phyloP scores from a whole-genome alignment of 2,113 vertebrate genomes.

The Coptodon rendalli region DNA sequence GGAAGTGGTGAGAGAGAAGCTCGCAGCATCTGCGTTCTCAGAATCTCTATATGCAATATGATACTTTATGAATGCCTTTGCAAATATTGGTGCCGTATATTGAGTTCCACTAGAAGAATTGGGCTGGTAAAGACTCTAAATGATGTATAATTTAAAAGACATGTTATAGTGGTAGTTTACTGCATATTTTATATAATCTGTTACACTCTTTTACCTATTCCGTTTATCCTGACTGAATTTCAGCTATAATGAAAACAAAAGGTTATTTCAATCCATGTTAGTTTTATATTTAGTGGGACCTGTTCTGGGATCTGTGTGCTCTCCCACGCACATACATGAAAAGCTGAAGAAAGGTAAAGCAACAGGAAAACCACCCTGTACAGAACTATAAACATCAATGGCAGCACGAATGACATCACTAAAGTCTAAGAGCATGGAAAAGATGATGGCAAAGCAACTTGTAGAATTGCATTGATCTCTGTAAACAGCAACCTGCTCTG shows the following conservation, averaged over 20 bases:
- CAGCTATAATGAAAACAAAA: not conserved
- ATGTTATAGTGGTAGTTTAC: not conserved
- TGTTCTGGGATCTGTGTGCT: not conserved
- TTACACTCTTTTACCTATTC: not conserved
- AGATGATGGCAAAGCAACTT: not conserved
- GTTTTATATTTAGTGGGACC: not conserved
- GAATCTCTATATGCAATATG: not conserved
- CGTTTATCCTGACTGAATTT: accelerated
- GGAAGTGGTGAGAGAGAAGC: not conserved
- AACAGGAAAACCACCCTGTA: not conserved
- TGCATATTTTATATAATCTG: not conserved
- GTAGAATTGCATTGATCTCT: not conserved
- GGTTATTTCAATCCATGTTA: not conserved
- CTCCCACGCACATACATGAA: not conserved
- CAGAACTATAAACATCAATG: not conserved
- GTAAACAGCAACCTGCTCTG: accelerated
- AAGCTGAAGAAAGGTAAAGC: not conserved
- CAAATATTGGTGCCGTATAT: not conserved
- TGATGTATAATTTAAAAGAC: not conserved
- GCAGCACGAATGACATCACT: not conserved
- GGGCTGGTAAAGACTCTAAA: not conserved
- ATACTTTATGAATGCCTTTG: not conserved
- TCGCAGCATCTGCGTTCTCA: not conserved
- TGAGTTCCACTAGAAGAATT: accelerated
- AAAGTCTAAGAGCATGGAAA: not conserved